These are phyloP conservation scores for Pithys albifrons DNA, from an alignment of 2,113 vertebrate genomes.

Conservation along the genomic window DNA sequence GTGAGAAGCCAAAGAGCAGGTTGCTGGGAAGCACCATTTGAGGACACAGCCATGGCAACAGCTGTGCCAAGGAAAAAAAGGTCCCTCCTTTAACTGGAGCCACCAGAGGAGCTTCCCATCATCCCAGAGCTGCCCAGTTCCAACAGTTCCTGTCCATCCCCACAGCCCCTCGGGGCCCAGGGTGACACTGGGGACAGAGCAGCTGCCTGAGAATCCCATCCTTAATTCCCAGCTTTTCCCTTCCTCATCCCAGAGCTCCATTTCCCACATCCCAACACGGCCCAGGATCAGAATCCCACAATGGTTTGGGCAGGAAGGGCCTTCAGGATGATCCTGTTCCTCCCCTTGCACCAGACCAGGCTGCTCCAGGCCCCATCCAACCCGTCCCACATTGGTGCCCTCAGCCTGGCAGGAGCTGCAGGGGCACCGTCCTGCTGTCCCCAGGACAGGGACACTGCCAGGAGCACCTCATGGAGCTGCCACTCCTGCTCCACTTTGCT, in stretches of 20 bases:
- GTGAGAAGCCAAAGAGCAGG: neutral
- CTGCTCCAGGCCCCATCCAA: neutral
- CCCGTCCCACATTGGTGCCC: neutral
- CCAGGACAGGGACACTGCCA: neutral
- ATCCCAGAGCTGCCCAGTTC: neutral
- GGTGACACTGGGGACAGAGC: rapidly evolving
- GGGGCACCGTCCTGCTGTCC: neutral
- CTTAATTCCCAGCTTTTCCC: neutral
- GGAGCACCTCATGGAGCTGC: neutral
- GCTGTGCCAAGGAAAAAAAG: neutral
- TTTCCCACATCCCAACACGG: rapidly evolving
- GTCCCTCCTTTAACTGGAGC: rapidly evolving
- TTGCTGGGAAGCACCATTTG: neutral
- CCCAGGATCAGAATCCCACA: neutral
- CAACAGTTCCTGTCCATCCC: rapidly evolving
- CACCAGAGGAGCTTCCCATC: neutral
- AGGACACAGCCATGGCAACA: neutral
- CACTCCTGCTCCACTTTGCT: neutral
- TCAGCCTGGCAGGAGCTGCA: neutral
- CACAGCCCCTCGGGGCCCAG: neutral
- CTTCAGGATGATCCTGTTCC: rapidly evolving
- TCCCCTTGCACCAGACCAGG: neutral
- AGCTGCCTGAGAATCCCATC: neutral
- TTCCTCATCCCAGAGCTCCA: neutral
- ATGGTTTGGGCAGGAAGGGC: neutral